These are phyloP conservation scores for Lithophane semibrunnea DNA, from an alignment of 2,888 invertebrate species.

Conservation along the genomic window DNA sequence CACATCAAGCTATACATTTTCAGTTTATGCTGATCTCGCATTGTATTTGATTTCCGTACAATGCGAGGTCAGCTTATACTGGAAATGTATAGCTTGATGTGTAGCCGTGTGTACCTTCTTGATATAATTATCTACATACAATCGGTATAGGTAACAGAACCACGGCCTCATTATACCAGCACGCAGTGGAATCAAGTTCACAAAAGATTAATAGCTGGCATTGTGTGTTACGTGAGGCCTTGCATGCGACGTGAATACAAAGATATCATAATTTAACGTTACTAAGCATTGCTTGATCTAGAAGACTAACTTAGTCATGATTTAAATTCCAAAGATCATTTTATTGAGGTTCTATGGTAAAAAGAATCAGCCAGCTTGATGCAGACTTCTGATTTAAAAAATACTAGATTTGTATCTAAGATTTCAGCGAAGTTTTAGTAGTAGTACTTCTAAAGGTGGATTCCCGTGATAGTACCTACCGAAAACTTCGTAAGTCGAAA, in stretches of 20 bases:
- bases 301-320: conserved; percentile 3
- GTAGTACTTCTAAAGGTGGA: too few relatives aligned
- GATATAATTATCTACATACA: background rate
- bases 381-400: background rate
- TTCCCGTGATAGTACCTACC: too few relatives aligned
- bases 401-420: background rate
- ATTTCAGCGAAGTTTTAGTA: background rate
- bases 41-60: too few relatives aligned
- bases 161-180: conserved; percentile 27
- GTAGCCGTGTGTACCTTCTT: too few relatives aligned
- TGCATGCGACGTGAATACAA: conserved; percentile 60
- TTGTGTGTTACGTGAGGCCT: conserved; percentile 58
- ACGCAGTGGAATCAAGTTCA: conserved; percentile 64
- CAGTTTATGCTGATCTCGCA: too few relatives aligned
- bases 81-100: too few relatives aligned
- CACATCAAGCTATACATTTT: too few relatives aligned
- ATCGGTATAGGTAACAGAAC: conserved; percentile 4
- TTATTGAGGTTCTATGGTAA: conserved; percentile 13
- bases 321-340: conserved; percentile 32
- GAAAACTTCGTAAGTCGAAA: too few relatives aligned
- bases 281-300: conserved; percentile 34
- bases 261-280: conserved; percentile 29
- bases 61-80: too few relatives aligned
- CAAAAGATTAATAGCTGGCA: conserved; percentile 54
- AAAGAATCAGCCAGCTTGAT: background rate